Percentiles rank a stretch among this genome's conserved stretches.
Conservation (phyloP, 1,140 invertebrate species). For the Habropoda laboriosa region DNA sequence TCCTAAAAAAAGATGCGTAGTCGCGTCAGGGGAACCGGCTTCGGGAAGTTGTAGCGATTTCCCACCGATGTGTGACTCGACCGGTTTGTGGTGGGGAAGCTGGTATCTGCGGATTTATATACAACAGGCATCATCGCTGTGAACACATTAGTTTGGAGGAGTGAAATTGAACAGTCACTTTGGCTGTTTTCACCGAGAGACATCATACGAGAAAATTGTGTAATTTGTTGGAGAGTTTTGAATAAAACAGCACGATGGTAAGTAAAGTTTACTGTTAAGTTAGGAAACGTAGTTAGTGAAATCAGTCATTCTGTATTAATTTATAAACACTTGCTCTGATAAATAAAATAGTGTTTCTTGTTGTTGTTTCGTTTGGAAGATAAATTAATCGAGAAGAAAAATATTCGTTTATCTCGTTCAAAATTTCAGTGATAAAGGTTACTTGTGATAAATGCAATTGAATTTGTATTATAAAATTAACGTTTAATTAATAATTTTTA, state of each 20-base stretch:
- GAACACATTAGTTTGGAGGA: slow-evolving; percentile 30
- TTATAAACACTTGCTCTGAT: too few species aligned
- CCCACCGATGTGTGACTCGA: slow-evolving; percentile 42
- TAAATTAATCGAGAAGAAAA: too few species aligned
- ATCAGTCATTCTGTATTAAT: too few species aligned
- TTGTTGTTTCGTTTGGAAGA: too few species aligned
- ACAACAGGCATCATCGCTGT: slow-evolving; percentile 26
- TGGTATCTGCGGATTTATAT: slow-evolving; percentile 57
- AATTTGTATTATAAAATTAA: too few species aligned
- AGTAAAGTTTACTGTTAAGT: not conserved
- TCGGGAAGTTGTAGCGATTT: slow-evolving; percentile 53
- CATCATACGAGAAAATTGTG: not conserved
- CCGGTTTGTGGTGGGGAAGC: slow-evolving; percentile 49
- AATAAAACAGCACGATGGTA: slow-evolving; percentile 16
- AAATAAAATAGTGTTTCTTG: too few species aligned
- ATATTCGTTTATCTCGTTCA: too few species aligned
- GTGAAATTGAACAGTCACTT: slow-evolving; percentile 30
- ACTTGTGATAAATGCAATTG: too few species aligned
- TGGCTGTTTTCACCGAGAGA: not conserved
- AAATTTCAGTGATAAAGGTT: too few species aligned
- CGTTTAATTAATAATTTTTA: not conserved
- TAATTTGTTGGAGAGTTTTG: not conserved
- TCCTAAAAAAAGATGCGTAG: not conserved
- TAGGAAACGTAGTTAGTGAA: not conserved
- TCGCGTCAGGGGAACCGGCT: not conserved